A percentile compares a stretch with the other conserved stretches of the same genome.
Conservation (phyloP, 2,113 vertebrate genomes). For the Speoplatyrhinus poulsoni region DNA sequence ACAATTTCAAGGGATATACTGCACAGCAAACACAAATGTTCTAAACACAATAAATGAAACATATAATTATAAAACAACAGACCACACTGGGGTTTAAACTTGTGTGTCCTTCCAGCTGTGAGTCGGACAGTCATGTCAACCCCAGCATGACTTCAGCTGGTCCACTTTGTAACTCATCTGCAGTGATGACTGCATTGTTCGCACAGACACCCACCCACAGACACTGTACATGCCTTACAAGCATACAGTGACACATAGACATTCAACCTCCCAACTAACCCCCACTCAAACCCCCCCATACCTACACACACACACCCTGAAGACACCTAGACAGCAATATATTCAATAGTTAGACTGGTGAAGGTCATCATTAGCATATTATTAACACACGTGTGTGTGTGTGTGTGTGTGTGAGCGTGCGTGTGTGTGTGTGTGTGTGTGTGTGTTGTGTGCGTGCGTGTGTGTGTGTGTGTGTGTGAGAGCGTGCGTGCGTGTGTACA, state of each 20-base stretch:
- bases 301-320: neutral
- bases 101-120: too few relatives aligned
- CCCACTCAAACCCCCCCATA: neutral
- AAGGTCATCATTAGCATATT: slow-evolving; percentile 69
- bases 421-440: slow-evolving; percentile 10
- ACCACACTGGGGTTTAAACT: too few relatives aligned
- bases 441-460: slow-evolving; percentile 12
- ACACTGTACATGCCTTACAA: neutral
- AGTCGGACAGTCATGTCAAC: neutral
- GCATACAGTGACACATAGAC: neutral
- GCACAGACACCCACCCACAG: neutral
- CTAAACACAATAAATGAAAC: too few relatives aligned
- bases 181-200: neutral
- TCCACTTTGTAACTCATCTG: neutral
- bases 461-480: neutral
- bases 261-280: neutral
- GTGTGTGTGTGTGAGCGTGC: neutral
- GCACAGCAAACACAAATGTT: too few relatives aligned
- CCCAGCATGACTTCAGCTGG: neutral
- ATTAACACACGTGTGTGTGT: slow-evolving; percentile 24
- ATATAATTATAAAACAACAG: too few relatives aligned
- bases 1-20: too few relatives aligned
- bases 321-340: slow-evolving; percentile 35
- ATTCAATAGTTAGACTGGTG: slow-evolving; percentile 34
- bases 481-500: neutral